Percentiles rank a stretch among this genome's conserved stretches.
Evolutionary conservation across 1,140 invertebrate species (phyloP).

Genomic region (Drosophila paulistorum): DNA sequence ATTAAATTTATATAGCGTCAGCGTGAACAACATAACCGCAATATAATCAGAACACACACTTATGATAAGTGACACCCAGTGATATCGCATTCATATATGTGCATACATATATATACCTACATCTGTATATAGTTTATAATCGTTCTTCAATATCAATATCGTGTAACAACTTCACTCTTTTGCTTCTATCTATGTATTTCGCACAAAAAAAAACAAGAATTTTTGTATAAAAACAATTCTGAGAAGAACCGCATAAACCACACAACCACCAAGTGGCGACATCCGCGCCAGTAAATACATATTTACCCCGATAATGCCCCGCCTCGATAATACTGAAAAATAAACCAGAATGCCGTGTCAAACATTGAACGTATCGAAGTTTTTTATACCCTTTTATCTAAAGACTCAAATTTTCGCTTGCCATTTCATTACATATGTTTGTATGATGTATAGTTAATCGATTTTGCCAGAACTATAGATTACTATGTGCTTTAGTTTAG

Average conservation of each 20-base stretch:
- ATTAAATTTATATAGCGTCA: background rate
- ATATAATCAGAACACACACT: constrained; percentile 16
- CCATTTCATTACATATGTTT: no score
- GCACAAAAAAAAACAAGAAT: background rate
- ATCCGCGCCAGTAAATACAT: constrained; percentile 15
- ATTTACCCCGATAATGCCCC: constrained; percentile 10
- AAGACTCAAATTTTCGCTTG: no score
- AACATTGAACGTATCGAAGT: no score
- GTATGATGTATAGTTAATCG: no score
- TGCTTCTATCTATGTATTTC: background rate
- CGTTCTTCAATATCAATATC: constrained; percentile 24
- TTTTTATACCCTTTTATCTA: no score
- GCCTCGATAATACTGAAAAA: background rate
- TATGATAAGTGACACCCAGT: constrained; percentile 40
- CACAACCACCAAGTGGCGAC: constrained; percentile 20
- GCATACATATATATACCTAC: background rate
- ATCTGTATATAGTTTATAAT: constrained; percentile 7
- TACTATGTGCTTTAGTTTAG: no score
- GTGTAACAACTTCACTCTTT: constrained; percentile 17
- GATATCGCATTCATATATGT: constrained; percentile 7
- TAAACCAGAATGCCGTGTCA: no score
- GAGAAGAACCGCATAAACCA: constrained; percentile 21
- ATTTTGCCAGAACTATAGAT: no score
- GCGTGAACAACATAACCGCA: constrained; percentile 35
- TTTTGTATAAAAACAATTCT: constrained; percentile 17